These are phyloP conservation scores for Apis cerana DNA, from an alignment of 1,140 invertebrate genomes.

Conservation along the genomic window DNA sequence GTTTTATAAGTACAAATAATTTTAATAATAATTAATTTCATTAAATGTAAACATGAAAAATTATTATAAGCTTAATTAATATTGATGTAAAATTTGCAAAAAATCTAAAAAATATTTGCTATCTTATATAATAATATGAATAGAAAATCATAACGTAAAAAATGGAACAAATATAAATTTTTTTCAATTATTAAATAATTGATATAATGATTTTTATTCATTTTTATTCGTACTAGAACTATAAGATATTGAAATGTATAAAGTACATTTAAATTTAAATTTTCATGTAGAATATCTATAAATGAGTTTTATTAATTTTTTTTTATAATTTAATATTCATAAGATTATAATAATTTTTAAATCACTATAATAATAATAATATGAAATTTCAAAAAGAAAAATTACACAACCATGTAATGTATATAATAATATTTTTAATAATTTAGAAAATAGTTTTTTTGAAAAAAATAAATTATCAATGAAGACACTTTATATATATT, in stretches of 20 bases:
- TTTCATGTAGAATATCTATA: not conserved
- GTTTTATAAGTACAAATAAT: too few species aligned
- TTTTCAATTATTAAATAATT: slow-evolving; percentile 39
- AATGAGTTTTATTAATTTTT: not conserved
- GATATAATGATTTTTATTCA: not conserved
- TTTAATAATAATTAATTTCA: too few species aligned
- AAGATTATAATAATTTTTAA: too few species aligned
- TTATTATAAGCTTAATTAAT: too few species aligned
- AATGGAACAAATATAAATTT: slow-evolving; percentile 13
- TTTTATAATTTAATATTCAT: not conserved
- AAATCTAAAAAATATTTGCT: too few species aligned
- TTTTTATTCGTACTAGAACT: not conserved
- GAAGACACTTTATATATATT: not conserved
- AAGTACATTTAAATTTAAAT: not conserved
- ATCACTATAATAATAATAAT: not conserved
- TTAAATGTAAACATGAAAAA: too few species aligned
- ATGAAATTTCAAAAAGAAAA: not conserved
- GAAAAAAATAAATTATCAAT: not conserved
- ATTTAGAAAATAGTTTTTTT: too few species aligned
- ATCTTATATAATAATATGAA: too few species aligned
- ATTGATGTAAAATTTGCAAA: too few species aligned
- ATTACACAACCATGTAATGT: too few species aligned
- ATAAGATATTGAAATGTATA: not conserved
- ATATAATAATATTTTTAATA: not conserved
- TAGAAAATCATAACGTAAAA: not conserved